phyloP scores from a whole-genome alignment of 2,113 vertebrate genomes.

The Colaptes auratus region DNA sequence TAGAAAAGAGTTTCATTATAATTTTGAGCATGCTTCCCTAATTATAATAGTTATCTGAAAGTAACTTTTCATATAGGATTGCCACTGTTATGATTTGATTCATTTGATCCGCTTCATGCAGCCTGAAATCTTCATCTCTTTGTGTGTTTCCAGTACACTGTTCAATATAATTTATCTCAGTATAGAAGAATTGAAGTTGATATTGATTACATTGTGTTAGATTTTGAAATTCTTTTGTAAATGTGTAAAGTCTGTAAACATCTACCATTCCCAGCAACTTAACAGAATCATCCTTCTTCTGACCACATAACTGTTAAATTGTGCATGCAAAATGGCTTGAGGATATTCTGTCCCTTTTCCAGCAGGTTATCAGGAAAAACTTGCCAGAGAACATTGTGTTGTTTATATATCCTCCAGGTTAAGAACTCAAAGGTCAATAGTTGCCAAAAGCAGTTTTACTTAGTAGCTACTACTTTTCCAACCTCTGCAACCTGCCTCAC shows the following conservation, averaged over 20 bases:
- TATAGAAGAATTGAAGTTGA: slow-evolving; percentile 19
- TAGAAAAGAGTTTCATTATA: not conserved
- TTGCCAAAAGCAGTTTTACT: slow-evolving; percentile 77
- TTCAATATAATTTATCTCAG: not conserved
- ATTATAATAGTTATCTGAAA: not conserved
- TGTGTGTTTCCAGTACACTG: not conserved
- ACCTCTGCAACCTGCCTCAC: slow-evolving; percentile 52
- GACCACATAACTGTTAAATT: slow-evolving; percentile 81
- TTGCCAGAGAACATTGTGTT: slow-evolving; percentile 69
- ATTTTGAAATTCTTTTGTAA: slow-evolving; percentile 71
- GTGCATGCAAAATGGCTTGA: slow-evolving; percentile 79
- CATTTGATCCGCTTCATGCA: not conserved
- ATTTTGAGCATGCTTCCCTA: not conserved
- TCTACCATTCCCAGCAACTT: slow-evolving; percentile 57
- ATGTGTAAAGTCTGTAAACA: slow-evolving; percentile 63
- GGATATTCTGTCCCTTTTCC: slow-evolving; percentile 75
- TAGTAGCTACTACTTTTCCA: slow-evolving; percentile 66
- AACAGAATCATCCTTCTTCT: slow-evolving; percentile 71
- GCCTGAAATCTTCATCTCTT: not conserved
- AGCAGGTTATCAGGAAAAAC: slow-evolving; percentile 78
- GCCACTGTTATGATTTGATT: not conserved
- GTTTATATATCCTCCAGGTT: slow-evolving; percentile 77
- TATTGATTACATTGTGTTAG: slow-evolving; percentile 60
- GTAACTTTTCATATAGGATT: not conserved
- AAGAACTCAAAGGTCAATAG: slow-evolving; percentile 81